Conservation (phyloP, 2,888 invertebrate genomes). For the Morpho helenor region DNA sequence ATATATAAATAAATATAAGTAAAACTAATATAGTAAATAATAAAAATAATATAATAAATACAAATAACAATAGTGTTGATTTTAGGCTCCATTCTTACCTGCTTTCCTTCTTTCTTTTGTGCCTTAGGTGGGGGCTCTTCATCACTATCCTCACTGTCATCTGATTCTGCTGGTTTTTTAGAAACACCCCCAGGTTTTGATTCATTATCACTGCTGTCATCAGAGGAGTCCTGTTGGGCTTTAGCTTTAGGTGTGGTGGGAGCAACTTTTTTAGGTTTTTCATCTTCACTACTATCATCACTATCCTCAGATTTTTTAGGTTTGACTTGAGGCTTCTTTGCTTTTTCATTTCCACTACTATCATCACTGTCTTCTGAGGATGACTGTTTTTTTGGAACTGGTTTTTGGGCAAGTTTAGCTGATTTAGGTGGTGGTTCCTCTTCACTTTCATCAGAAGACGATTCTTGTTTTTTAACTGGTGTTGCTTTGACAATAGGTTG, state of each 20-base stretch:
- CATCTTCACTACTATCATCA: conserved; percentile 59
- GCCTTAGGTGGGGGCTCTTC: conserved; percentile 42
- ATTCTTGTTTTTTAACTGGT: conserved; percentile 44
- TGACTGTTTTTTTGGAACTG: conserved; percentile 45
- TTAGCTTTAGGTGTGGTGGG: conserved; percentile 21
- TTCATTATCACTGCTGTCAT: conserved; percentile 21
- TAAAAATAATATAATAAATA: no score
- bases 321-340: conserved; percentile 33
- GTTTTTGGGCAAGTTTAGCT: conserved; percentile 37
- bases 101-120: conserved; percentile 34
- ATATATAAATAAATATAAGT: no score
- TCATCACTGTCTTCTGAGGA: conserved; percentile 46
- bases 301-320: conserved; percentile 33
- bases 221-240: conserved; percentile 16
- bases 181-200: neutral
- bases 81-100: conserved; percentile 31
- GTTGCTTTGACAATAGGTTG: conserved; percentile 33
- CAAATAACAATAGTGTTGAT: no score
- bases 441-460: conserved; percentile 50
- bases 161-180: conserved; percentile 4
- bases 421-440: conserved; percentile 45
- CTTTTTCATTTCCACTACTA: conserved; percentile 53
- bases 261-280: conserved; percentile 30
- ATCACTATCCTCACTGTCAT: conserved; percentile 27
- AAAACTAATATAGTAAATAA: no score